Evolutionary conservation across 2,888 invertebrate genomes (phyloP).

Genomic region (Choristoneura rosaceana): DNA sequence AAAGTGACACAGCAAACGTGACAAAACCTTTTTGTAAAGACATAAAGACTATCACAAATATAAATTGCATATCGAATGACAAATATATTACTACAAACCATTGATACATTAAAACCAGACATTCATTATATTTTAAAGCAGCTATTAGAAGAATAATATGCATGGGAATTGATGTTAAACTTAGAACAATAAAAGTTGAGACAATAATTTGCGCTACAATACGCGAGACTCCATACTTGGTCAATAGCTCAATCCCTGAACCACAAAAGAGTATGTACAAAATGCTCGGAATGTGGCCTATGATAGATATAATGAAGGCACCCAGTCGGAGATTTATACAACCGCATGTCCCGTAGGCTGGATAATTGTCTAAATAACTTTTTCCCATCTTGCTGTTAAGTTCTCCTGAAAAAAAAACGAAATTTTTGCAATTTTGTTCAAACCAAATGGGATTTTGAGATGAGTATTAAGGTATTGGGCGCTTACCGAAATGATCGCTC

Average conservation of each 20-base stretch:
- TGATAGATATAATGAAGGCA: slow-evolving; percentile 56
- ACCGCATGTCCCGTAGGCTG: slow-evolving; percentile 56
- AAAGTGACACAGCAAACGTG: slow-evolving; percentile 44
- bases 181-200: slow-evolving; percentile 55
- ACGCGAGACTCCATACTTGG: slow-evolving; percentile 45
- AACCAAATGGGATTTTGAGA: not conserved
- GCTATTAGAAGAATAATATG: slow-evolving; percentile 58
- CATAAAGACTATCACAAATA: slow-evolving; percentile 47
- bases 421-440: too few species aligned
- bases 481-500: not conserved
- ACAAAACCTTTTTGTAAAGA: slow-evolving; percentile 41
- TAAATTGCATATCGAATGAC: slow-evolving; percentile 52
- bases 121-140: slow-evolving; percentile 59
- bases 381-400: not conserved
- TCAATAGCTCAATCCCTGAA: slow-evolving; percentile 48
- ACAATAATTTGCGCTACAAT: slow-evolving; percentile 47
- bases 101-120: slow-evolving; percentile 59
- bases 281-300: slow-evolving; percentile 56
- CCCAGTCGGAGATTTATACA: slow-evolving; percentile 59
- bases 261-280: slow-evolving; percentile 51
- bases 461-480: not conserved
- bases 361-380: slow-evolving; percentile 45
- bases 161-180: slow-evolving; percentile 55
- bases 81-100: slow-evolving; percentile 60
- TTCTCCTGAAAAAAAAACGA: not conserved